Evolutionary conservation across 2,797 vertebrate genomes (phyloP).

Genomic region (Myotis vivesi): DNA sequence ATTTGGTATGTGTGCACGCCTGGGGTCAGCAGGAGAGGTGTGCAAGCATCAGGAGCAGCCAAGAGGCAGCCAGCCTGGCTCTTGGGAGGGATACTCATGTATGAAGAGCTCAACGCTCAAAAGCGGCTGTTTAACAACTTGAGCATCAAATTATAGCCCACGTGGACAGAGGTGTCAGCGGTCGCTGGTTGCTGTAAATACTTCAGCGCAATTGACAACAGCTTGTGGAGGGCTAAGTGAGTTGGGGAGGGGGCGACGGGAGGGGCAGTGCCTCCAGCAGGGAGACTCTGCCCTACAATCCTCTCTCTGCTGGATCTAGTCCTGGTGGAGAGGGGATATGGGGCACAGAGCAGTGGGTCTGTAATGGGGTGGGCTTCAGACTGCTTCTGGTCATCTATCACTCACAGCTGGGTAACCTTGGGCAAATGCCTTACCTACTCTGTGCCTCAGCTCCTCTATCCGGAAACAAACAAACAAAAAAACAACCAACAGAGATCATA

Average conservation of each 20-base stretch:
- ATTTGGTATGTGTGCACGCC: not conserved
- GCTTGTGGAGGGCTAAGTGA: constrained; percentile 76
- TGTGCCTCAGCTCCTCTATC: constrained; percentile 7
- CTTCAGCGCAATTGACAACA: constrained; percentile 78
- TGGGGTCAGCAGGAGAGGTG: constrained; percentile 28
- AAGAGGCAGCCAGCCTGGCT: constrained; percentile 56
- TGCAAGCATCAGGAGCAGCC: not conserved
- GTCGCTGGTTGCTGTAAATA: constrained; percentile 77
- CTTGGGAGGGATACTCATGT: constrained; percentile 73
- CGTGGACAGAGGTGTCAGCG: constrained; percentile 74
- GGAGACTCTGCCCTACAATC: not conserved
- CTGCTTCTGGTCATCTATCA: not conserved
- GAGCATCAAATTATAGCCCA: constrained; percentile 79
- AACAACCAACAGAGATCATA: not conserved
- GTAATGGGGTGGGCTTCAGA: not conserved
- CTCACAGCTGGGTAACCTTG: not conserved
- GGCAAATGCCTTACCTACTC: constrained; percentile 13
- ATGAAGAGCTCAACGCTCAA: constrained; percentile 67
- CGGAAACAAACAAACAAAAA: not conserved
- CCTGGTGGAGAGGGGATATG: not conserved
- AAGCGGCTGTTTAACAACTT: constrained; percentile 77
- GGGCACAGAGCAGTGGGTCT: not conserved
- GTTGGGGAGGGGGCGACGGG: constrained; percentile 35
- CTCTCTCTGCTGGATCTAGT: not conserved
- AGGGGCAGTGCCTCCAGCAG: not conserved